Evolutionary conservation across 2,888 invertebrate genomes (phyloP).

Genomic region (Magallana nippona): DNA sequence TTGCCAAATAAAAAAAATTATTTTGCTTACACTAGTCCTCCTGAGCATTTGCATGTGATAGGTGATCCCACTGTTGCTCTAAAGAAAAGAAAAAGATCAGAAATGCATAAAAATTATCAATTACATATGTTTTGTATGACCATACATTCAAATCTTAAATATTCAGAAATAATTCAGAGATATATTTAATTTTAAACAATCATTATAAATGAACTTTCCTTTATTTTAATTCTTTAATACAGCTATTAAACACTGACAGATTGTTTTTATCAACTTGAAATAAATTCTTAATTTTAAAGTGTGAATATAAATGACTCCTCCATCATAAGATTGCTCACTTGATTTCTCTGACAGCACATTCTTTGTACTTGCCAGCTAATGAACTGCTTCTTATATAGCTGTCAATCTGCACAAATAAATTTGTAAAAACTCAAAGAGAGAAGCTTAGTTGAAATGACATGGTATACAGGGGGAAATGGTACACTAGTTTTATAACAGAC

Average conservation of each 20-base stretch:
- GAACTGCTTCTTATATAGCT: slow-evolving; percentile 53
- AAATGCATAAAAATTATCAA: too few species aligned
- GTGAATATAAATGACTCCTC: too few species aligned
- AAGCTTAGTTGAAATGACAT: slow-evolving; percentile 5
- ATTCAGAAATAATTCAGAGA: too few species aligned
- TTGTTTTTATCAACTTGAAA: too few species aligned
- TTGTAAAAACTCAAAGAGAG: neutral
- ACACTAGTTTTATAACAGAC: neutral
- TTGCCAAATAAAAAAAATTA: too few species aligned
- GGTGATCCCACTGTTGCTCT: slow-evolving; percentile 42
- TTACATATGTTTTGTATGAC: too few species aligned
- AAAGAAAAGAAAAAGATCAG: neutral
- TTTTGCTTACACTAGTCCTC: slow-evolving; percentile 38
- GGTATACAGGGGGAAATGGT: neutral
- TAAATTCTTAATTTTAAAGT: too few species aligned
- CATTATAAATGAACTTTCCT: too few species aligned
- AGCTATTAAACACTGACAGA: too few species aligned
- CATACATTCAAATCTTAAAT: too few species aligned
- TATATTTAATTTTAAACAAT: too few species aligned
- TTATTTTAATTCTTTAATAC: too few species aligned
- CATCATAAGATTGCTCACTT: slow-evolving; percentile 47
- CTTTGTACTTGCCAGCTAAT: slow-evolving; percentile 50
- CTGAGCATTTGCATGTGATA: slow-evolving; percentile 48
- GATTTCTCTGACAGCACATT: slow-evolving; percentile 59
- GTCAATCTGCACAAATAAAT: slow-evolving; percentile 53